Evolutionary conservation across 2,113 vertebrate genomes (phyloP).

Genomic region (Eublepharis macularius): DNA sequence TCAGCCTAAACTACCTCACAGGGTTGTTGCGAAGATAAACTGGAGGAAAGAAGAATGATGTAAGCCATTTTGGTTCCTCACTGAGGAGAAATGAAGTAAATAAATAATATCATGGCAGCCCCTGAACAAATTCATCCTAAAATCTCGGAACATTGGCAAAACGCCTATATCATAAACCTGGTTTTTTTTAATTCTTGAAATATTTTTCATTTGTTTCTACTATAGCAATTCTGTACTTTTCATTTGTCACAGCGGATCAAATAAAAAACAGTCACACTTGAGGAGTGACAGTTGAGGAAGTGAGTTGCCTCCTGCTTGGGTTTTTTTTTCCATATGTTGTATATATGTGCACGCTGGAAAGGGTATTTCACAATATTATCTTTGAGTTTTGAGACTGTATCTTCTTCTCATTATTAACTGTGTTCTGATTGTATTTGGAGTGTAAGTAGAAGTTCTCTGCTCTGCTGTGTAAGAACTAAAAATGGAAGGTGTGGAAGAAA

Average conservation of each 20-base stretch:
- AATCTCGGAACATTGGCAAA: neutral
- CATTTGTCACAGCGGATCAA: conserved; percentile 31
- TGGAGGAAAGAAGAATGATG: too few species aligned
- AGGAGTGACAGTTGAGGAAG: conserved; percentile 20
- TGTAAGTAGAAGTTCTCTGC: conserved; percentile 39
- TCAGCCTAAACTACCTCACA: too few species aligned
- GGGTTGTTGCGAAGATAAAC: too few species aligned
- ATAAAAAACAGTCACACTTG: conserved; percentile 10
- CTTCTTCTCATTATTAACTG: conserved; percentile 22
- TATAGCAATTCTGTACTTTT: conserved; percentile 19
- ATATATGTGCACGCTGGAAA: too few species aligned
- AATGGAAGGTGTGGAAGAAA: conserved; percentile 39
- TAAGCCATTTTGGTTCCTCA: too few species aligned
- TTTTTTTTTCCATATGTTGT: too few species aligned
- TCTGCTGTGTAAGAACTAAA: conserved; percentile 41
- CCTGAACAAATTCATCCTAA: neutral
- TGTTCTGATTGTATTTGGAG: conserved; percentile 34
- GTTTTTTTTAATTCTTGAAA: neutral
- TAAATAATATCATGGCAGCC: neutral
- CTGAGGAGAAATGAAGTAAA: too few species aligned
- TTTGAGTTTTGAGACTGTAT: conserved; percentile 13
- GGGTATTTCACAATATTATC: conserved; percentile 20
- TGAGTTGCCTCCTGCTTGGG: conserved; percentile 7
- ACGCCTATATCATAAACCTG: neutral
- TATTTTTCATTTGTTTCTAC: neutral